Evolutionary conservation across 1,140 invertebrate species (phyloP).

Genomic region (Sinella curviseta): DNA sequence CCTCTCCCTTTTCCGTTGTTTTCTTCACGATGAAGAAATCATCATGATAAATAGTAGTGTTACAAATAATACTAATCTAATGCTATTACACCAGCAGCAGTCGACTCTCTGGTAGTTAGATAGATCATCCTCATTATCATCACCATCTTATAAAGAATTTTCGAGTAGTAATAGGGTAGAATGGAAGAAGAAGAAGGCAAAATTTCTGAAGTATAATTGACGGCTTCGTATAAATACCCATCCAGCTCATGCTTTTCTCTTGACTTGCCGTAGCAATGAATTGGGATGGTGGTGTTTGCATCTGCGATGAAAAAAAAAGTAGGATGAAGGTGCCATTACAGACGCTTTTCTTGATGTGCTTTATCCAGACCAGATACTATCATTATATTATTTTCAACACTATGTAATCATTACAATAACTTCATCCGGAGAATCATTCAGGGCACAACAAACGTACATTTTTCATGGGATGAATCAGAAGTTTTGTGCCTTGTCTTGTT

Average conservation of each 20-base stretch:
- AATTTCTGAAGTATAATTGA: neutral
- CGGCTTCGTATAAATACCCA: neutral
- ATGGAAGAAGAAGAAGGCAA: neutral
- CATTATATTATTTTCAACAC: neutral
- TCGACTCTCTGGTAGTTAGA: too few species aligned
- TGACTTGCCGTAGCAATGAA: neutral
- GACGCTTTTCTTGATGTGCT: neutral
- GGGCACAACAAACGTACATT: too few species aligned
- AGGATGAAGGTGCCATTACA: neutral
- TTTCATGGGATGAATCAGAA: too few species aligned
- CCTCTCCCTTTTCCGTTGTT: too few species aligned
- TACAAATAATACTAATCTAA: too few species aligned
- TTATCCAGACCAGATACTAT: constrained; percentile 8
- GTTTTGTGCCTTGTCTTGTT: too few species aligned
- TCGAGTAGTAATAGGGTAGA: neutral
- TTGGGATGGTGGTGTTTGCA: neutral
- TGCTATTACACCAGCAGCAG: too few species aligned
- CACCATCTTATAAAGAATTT: neutral
- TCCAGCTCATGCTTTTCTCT: neutral
- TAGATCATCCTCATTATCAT: too few species aligned
- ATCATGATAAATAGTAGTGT: too few species aligned
- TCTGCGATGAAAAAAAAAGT: neutral
- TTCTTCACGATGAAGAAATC: too few species aligned
- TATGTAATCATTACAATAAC: neutral
- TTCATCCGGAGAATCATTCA: neutral